Conservation (phyloP, 1,140 invertebrate species). For the Microvelia longipes region DNA sequence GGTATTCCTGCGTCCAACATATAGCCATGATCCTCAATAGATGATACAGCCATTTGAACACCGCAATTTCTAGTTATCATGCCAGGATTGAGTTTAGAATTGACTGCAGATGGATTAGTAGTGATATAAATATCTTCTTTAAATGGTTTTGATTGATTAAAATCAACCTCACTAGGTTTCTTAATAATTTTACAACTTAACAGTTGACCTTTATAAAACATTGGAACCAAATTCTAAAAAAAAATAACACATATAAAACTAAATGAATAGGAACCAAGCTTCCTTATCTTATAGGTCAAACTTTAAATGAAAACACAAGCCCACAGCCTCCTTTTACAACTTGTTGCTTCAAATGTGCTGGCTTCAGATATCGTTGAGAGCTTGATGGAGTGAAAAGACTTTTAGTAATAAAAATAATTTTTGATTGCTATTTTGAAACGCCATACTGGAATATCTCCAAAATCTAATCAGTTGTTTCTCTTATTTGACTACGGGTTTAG, state of each 20-base stretch:
- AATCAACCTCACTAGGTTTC: background rate
- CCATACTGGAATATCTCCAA: too few relatives aligned
- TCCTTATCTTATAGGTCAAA: background rate
- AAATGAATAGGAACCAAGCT: background rate
- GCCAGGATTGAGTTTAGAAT: background rate
- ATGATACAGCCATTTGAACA: background rate
- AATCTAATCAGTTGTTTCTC: too few relatives aligned
- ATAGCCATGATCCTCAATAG: conserved; percentile 3
- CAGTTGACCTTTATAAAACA: background rate
- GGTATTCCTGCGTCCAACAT: conserved; percentile 1
- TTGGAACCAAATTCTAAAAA: background rate
- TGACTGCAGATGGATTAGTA: conserved; percentile 1
- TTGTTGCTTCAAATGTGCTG: background rate
- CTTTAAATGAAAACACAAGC: background rate
- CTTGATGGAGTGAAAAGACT: background rate
- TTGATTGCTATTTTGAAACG: too few relatives aligned
- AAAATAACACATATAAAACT: background rate
- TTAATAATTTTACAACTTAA: background rate
- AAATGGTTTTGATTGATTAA: background rate
- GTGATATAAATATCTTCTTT: background rate
- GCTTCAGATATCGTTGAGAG: background rate
- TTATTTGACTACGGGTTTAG: too few relatives aligned
- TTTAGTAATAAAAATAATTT: background rate
- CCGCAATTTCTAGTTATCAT: background rate
- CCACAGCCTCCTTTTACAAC: background rate